Conservation (phyloP, 1,140 invertebrate species). For the Ooceraea biroi region DNA sequence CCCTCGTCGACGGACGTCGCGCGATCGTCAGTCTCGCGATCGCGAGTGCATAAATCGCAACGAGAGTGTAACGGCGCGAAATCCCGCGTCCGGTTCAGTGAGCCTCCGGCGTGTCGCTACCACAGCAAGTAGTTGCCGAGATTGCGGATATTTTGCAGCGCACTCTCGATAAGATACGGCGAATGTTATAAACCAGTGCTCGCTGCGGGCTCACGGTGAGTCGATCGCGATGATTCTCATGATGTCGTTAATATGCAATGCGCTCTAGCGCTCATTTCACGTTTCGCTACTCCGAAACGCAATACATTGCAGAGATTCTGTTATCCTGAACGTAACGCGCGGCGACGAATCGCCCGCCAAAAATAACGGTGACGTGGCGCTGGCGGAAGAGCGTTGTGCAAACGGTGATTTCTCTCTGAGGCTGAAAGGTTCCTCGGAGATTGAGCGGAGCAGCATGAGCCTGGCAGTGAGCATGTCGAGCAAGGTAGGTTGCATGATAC, state of each 20-base stretch:
- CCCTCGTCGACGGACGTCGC: not conserved
- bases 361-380: conserved; percentile 68
- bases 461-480: conserved; percentile 3
- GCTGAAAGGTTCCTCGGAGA: not conserved
- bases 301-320: not conserved
- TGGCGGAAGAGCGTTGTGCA: not conserved
- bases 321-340: not conserved
- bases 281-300: not conserved
- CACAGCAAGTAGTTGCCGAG: not conserved
- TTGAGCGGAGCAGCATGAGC: not conserved
- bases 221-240: not conserved
- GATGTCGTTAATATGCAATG: not conserved
- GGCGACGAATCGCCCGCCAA: not conserved
- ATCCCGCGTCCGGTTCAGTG: not conserved
- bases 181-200: conserved; percentile 12
- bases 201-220: not conserved
- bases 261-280: not conserved
- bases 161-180: conserved; percentile 12
- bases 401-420: conserved; percentile 21
- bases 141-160: not conserved
- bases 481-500: conserved; percentile 47
- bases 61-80: not conserved
- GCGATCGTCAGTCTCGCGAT: conserved; percentile 47
- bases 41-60: conserved; percentile 45
- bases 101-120: not conserved